phyloP scores from a whole-genome alignment of 2,797 vertebrate genomes.

The Mus caroli region DNA sequence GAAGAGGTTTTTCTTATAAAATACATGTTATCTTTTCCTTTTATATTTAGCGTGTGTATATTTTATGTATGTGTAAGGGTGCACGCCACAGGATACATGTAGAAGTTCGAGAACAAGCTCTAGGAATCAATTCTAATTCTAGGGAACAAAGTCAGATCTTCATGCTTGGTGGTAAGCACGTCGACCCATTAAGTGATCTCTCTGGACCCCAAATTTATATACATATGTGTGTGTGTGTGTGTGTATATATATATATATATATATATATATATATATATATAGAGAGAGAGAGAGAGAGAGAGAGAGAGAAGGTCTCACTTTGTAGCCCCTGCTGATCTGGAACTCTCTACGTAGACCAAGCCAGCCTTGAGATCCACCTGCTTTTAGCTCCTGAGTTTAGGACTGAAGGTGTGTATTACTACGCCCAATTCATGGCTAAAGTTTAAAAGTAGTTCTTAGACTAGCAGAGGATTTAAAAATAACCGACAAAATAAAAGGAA shows the following conservation, averaged over 20 bases:
- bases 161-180: not conserved
- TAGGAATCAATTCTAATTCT: not conserved
- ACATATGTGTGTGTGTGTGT: too few relatives aligned
- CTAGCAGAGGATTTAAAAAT: constrained; percentile 45
- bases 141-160: not conserved
- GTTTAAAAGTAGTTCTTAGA: constrained; percentile 53
- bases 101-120: not conserved
- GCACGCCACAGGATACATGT: not conserved
- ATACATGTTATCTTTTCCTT: not conserved
- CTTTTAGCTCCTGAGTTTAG: not conserved
- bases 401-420: too few relatives aligned
- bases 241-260: too few relatives aligned
- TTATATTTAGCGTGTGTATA: not conserved
- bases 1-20: constrained; percentile 42
- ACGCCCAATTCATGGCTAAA: not conserved
- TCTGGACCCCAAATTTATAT: not conserved
- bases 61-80: not conserved
- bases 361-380: not conserved
- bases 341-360: not conserved
- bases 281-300: too few relatives aligned
- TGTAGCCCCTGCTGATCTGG: not conserved
- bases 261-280: too few relatives aligned
- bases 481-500: constrained; percentile 55
- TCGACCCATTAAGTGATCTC: not conserved
- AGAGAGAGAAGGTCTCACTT: not conserved